phyloP scores from a whole-genome alignment of 2,797 vertebrate species.

The Balearica regulorum region DNA sequence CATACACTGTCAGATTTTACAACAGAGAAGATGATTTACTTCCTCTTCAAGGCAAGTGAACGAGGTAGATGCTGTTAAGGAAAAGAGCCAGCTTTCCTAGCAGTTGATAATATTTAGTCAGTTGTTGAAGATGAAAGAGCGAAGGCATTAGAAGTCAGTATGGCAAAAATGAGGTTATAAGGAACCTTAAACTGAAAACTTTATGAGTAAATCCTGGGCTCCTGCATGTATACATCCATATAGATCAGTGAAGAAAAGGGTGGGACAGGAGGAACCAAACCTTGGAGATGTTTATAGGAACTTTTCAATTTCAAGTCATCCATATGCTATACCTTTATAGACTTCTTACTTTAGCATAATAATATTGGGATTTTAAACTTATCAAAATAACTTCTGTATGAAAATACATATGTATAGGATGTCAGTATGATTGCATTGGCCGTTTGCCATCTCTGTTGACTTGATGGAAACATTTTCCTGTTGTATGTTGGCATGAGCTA shows the following conservation, averaged over 20 bases:
- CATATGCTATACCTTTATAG: not conserved
- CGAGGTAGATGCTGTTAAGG: not conserved
- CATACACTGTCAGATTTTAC: not conserved
- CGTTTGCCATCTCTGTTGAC: not conserved
- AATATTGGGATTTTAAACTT: not conserved
- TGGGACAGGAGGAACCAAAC: too few relatives aligned
- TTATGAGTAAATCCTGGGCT: not conserved
- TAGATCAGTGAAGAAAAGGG: not conserved
- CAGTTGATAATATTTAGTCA: not conserved
- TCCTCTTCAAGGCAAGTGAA: not conserved
- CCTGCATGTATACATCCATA: not conserved
- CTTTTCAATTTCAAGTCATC: not conserved
- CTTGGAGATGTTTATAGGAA: not conserved
- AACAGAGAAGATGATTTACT: not conserved
- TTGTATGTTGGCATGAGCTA: not conserved
- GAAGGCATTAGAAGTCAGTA: not conserved
- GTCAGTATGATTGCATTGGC: not conserved
- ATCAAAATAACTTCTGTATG: not conserved
- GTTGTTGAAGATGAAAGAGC: not conserved
- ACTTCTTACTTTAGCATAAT: not conserved
- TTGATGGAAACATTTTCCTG: not conserved
- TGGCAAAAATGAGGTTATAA: not conserved
- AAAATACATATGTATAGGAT: rapidly evolving
- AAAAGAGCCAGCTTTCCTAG: not conserved
- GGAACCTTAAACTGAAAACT: not conserved